These are phyloP conservation scores for Hybos culiciformis DNA, from an alignment of 2,888 invertebrate species.

Conservation along the genomic window DNA sequence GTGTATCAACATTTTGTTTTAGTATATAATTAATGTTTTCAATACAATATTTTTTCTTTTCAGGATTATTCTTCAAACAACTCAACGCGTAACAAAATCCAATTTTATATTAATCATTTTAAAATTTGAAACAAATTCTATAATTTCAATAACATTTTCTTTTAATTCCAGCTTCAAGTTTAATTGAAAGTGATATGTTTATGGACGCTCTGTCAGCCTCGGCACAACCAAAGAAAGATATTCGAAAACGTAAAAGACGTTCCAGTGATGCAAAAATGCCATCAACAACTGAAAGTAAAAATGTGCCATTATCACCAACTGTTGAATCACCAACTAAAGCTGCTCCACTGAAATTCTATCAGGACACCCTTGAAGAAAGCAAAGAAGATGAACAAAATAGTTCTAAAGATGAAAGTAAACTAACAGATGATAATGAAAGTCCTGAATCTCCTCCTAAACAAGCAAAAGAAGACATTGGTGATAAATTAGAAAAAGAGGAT, in stretches of 20 bases:
- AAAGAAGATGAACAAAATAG: slow-evolving; percentile 29
- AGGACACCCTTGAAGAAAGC: slow-evolving; percentile 73
- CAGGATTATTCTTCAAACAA: no score
- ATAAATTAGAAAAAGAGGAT: slow-evolving; percentile 23
- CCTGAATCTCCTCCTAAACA: slow-evolving; percentile 33
- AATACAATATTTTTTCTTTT: no score
- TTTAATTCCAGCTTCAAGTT: slow-evolving; percentile 12
- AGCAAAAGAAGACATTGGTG: slow-evolving; percentile 34
- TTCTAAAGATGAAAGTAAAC: slow-evolving; percentile 28
- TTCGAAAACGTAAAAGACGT: slow-evolving; percentile 65
- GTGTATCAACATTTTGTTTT: no score
- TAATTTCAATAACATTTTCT: no score
- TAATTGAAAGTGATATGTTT: slow-evolving; percentile 86
- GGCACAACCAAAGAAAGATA: slow-evolving; percentile 55
- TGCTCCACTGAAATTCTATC: slow-evolving; percentile 68
- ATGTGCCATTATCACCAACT: slow-evolving; percentile 45
- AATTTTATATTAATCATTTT: no score
- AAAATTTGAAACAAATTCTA: no score
- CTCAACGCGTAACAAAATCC: no score
- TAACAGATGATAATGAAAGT: slow-evolving; percentile 39
- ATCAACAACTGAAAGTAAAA: slow-evolving; percentile 37
- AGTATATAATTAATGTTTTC: no score
- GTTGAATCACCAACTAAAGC: slow-evolving; percentile 39
- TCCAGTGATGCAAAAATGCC: slow-evolving; percentile 41
- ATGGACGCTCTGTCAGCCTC: slow-evolving; percentile 80